Evolutionary conservation across 2,113 vertebrate species (phyloP).

Genomic region (Pachyramphus minor): DNA sequence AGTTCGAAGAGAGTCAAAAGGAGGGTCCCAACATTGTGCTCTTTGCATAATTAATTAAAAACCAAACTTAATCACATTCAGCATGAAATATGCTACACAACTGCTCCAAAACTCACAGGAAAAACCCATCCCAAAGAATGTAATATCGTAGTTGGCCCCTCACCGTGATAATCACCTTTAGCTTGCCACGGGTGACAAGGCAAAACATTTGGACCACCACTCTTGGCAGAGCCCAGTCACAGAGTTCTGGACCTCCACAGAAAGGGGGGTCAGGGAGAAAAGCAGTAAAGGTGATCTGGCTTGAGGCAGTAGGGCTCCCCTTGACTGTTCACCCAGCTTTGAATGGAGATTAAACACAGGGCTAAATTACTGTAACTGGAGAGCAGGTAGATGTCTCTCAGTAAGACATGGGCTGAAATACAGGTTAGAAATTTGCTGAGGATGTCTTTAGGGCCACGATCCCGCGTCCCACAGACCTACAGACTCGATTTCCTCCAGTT

Average conservation of each 20-base stretch:
- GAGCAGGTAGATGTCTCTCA: background rate
- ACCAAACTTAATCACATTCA: background rate
- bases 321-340: background rate
- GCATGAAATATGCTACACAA: background rate
- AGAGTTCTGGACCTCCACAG: background rate
- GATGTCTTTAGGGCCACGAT: background rate
- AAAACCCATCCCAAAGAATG: background rate
- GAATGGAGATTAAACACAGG: background rate
- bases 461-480: background rate
- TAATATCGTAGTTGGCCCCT: background rate
- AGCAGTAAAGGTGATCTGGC: too few species aligned
- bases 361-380: background rate
- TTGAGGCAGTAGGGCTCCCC: background rate
- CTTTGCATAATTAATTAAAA: background rate
- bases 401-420: fast-evolving
- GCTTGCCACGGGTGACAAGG: fast-evolving
- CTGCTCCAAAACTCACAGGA: background rate
- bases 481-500: fast-evolving
- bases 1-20: background rate
- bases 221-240: fast-evolving
- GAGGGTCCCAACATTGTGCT: background rate
- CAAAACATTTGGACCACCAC: fast-evolving
- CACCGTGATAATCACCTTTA: fast-evolving
- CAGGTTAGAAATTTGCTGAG: background rate
- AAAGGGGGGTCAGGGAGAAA: background rate